Base-by-base conservation (phyloP, 2,113 vertebrate species). In the Phasianus colchicus region DNA sequence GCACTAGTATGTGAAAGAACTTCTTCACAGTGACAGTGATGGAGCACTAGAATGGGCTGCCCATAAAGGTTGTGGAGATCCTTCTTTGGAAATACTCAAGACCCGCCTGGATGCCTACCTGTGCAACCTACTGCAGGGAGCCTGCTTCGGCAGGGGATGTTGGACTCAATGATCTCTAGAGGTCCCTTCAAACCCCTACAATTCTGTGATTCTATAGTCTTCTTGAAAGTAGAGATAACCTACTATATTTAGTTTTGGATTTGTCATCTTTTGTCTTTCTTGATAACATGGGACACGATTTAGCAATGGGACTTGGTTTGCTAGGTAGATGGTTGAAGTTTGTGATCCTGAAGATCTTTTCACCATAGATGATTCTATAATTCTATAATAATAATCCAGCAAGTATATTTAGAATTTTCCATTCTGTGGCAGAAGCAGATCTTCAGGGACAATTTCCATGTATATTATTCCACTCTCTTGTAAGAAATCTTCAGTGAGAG, bases 401-500 rank as follows among this genome's bases (percentile, higher is more conserved):
- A 65, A 85, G 4, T 38, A 57, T 48, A 83, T 52, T 65, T 18
- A 69, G 16, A 9, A 27, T 76, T 76, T 83, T 80, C 22, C 11
- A 52, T 30, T 80, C 57, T 76, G 5, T 60, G 21, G 9, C 2
- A 61, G 14, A 34, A 21, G 2, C 27, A 18, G 43, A 22, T 25
- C 57, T 48, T 8, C 6, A 18, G 66, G 40, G 15, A 67, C 2
- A 4, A 13, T 6, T 36, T 55, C 21, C 1, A 0, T 14, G 15
- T 0, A 0, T 55, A 36, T 43, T 71, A 32, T 42, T 16, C 3
- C 21, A 54, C 11, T 0, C 0, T 74, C 63, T 60, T 13, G 9
- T 58, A 64, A 38, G 38, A 84, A 82, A 69, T 32, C 3, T 50
- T 89, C 10, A 55, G 19, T 42, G 19, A 85, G 16, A 32, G 12